A percentile compares a stretch with the other conserved stretches of the same genome.
phyloP scores from a whole-genome alignment of 2,797 vertebrate genomes.

The Helarctos malayanus region DNA sequence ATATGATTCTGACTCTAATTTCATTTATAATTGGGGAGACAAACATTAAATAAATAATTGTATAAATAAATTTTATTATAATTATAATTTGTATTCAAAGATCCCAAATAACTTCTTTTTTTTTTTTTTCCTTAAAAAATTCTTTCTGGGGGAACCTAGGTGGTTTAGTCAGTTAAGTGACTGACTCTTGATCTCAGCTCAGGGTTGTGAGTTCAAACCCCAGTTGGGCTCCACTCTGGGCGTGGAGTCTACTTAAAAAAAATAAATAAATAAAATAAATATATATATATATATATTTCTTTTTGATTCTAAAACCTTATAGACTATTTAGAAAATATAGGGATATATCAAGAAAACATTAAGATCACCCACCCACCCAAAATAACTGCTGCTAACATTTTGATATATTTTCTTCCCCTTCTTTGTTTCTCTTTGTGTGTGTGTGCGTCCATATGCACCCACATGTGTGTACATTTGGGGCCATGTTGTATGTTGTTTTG shows the following conservation, averaged over 20 bases:
- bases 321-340: background rate
- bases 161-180: background rate
- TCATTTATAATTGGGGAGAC: background rate
- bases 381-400: background rate
- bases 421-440: background rate
- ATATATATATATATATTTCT: too few species aligned
- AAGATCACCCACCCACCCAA: background rate
- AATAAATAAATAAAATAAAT: too few species aligned
- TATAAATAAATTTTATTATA: background rate
- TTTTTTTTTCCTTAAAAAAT: background rate
- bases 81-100: background rate
- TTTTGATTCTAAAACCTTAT: background rate
- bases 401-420: background rate
- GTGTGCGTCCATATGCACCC: accelerated
- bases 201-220: background rate
- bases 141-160: background rate
- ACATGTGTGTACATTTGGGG: background rate
- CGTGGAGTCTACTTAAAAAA: too few species aligned
- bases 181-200: background rate
- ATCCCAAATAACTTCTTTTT: background rate
- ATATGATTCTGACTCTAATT: background rate
- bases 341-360: background rate
- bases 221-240: too few species aligned
- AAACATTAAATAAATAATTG: background rate
- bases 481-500: background rate